Conservation (phyloP, 2,888 invertebrate genomes). For the Coremacera marginata region DNA sequence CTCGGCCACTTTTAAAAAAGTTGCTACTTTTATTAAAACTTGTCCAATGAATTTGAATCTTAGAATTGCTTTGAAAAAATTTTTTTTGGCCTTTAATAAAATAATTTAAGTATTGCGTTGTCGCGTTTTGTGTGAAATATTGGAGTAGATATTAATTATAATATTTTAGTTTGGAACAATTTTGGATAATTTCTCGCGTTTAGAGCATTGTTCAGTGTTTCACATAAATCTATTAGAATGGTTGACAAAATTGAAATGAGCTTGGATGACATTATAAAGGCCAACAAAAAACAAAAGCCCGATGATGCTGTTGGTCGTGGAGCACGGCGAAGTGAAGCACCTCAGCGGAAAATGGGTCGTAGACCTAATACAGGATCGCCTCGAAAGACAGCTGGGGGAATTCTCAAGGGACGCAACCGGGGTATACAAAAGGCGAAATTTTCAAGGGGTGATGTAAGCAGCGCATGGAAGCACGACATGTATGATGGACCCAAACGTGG, state of each 20-base stretch:
- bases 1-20: no score
- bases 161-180: no score
- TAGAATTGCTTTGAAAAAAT: no score
- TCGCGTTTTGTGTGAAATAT: no score
- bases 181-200: no score
- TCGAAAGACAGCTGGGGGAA: slow-evolving; percentile 69
- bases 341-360: slow-evolving; percentile 70
- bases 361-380: slow-evolving; percentile 73
- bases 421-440: slow-evolving; percentile 73
- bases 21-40: no score
- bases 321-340: slow-evolving; percentile 68
- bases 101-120: no score
- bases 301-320: slow-evolving; percentile 70
- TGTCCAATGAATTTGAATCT: no score
- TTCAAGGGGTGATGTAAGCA: slow-evolving; percentile 85
- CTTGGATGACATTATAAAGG: slow-evolving; percentile 95
- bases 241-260: slow-evolving; percentile 97
- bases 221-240: slow-evolving; percentile 73
- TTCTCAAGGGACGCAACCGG: slow-evolving; percentile 80
- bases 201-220: background rate
- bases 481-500: slow-evolving; percentile 79
- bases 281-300: slow-evolving; percentile 72
- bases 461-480: slow-evolving; percentile 98
- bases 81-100: no score
- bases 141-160: no score